Conservation (phyloP, 2,113 vertebrate species). For the Macrotis lagotis region DNA sequence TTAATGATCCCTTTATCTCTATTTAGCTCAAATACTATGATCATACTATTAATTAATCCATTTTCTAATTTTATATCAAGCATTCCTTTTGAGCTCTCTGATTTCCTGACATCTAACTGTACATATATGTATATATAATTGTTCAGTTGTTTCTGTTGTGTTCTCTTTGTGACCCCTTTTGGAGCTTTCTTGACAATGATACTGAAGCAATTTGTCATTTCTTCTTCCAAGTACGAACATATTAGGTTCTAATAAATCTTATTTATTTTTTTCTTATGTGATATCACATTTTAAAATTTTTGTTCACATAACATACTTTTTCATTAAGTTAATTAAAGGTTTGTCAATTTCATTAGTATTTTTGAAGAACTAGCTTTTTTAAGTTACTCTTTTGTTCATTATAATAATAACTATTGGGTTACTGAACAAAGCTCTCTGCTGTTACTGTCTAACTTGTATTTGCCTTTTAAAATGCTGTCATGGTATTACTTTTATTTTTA, state of each 20-base stretch:
- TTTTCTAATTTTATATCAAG: too few relatives aligned
- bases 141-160: too few relatives aligned
- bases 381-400: background rate
- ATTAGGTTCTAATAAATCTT: background rate
- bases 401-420: background rate
- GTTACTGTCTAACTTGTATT: background rate
- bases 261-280: background rate
- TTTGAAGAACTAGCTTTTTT: background rate
- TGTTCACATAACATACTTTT: background rate
- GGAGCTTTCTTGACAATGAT: too few relatives aligned
- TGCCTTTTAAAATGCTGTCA: background rate
- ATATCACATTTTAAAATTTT: background rate
- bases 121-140: too few relatives aligned
- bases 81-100: too few relatives aligned
- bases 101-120: too few relatives aligned
- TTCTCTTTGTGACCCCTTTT: too few relatives aligned
- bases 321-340: background rate
- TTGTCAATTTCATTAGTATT: background rate
- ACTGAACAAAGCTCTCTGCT: background rate
- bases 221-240: background rate
- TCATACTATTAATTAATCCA: too few relatives aligned
- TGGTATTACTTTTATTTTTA: background rate
- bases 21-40: too few relatives aligned
- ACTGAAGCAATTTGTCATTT: too few relatives aligned
- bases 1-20: too few relatives aligned